Base-by-base conservation (phyloP, 2,888 invertebrate genomes). In the Steromphala cineraria region DNA sequence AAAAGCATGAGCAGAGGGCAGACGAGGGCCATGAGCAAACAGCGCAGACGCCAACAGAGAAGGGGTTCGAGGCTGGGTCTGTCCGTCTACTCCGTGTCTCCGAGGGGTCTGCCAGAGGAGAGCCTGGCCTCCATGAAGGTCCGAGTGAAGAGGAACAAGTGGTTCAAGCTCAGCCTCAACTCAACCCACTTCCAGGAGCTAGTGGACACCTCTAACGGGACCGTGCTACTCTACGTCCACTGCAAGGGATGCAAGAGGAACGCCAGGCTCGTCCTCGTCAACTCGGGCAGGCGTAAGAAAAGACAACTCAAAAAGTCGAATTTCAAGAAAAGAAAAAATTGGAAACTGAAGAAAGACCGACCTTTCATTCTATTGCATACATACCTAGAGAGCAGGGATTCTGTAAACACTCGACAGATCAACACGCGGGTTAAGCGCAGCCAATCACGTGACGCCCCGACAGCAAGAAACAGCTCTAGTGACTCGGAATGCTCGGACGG, bases 81-180 rank as follows among this genome's bases (percentile, higher is more conserved):
- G 75, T 52, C 52, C 5, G 75, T 75, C 0, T 75, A n/a, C 75
- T 52, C 75, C 2, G 75, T 75, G 24, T 13, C 15, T 0, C 46
- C 40, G 8, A 17, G 24, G 2, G 75, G 75, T 21, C 24, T 15
- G 19, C 75, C 75, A 13, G 15, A 21, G 10, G 21, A 52, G 24
- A 75, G 52, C 15, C 40, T 75, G 17, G 75, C 75, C 24, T 10
- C 75, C 13, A 36, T 75, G 21, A 75, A 75, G 28, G 40, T 52
- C 13, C 46, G 75, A 2, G 52, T 75, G 15, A 75, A 75, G 75
- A 75, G 52, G 52, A 75, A 75, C 75, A 75, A 75, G 52, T 75
- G 75, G 75, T 75, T 75, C 24, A 75, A 75, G 28, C 52, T 75
- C 19, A 75, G 19, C 28, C 52, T 75, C 2, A 19, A 40, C 8